These are phyloP conservation scores for Neopipo cinnamomea DNA, from an alignment of 2,113 vertebrate genomes.

Conservation along the genomic window DNA sequence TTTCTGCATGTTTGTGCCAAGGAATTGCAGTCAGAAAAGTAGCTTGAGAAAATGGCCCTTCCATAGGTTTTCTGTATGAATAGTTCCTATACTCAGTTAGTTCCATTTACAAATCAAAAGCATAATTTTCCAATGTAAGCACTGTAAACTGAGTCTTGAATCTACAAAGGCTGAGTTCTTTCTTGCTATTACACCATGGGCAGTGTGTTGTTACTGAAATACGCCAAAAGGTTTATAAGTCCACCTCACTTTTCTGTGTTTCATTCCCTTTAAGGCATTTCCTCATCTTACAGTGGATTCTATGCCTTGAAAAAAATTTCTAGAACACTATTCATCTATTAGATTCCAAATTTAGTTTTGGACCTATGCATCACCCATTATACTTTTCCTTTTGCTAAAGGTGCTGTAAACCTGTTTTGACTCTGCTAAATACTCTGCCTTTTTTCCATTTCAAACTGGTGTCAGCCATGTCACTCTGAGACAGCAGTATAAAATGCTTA, in stretches of 20 bases:
- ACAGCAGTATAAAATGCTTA: background rate
- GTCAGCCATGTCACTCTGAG: background rate
- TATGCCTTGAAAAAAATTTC: background rate
- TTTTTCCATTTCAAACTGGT: background rate
- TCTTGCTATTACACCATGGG: background rate
- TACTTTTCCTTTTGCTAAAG: background rate
- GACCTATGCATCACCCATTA: background rate
- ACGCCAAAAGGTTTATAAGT: background rate
- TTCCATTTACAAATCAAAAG: background rate
- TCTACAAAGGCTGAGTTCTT: background rate
- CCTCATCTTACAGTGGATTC: background rate
- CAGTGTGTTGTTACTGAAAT: background rate
- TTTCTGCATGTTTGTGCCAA: constrained; percentile 15
- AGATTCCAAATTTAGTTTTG: background rate
- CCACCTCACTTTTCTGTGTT: background rate
- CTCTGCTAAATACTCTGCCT: background rate
- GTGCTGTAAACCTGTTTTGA: background rate
- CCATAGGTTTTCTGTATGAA: background rate
- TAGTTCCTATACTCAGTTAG: background rate
- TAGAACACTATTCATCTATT: background rate
- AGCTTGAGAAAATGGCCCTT: background rate
- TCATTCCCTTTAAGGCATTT: background rate
- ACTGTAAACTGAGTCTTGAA: background rate
- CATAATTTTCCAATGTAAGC: background rate
- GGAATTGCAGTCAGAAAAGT: background rate